These are phyloP conservation scores for Phyllotreta cruciferae DNA, from an alignment of 2,888 invertebrate genomes.

Conservation along the genomic window DNA sequence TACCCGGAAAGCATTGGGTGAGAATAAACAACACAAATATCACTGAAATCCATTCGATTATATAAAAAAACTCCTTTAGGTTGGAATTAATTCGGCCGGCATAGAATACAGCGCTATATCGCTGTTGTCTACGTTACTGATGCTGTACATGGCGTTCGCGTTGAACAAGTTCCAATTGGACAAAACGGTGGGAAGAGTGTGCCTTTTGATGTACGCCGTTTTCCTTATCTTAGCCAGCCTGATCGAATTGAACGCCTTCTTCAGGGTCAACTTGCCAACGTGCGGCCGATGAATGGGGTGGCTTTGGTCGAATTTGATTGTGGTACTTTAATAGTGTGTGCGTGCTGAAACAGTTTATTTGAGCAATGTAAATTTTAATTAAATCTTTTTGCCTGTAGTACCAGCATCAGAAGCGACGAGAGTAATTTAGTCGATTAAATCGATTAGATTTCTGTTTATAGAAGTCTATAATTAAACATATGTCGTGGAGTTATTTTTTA, in stretches of 20 bases:
- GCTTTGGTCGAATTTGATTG: neutral
- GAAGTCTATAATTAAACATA: too few relatives aligned
- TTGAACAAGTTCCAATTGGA: conserved; percentile 88
- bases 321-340: conserved; percentile 19
- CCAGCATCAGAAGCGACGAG: neutral
- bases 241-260: conserved; percentile 93
- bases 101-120: conserved; percentile 91
- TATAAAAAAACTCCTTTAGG: conserved; percentile 57
- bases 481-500: too few relatives aligned
- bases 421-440: neutral
- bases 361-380: conserved; percentile 8
- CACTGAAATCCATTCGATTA: neutral
- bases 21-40: conserved; percentile 43
- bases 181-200: conserved; percentile 83
- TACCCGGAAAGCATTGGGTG: conserved; percentile 80
- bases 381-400: neutral
- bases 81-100: conserved; percentile 89
- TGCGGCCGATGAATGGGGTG: conserved; percentile 60
- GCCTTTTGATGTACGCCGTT: conserved; percentile 85
- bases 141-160: conserved; percentile 84
- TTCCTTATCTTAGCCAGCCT: conserved; percentile 88
- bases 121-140: conserved; percentile 81
- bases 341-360: conserved; percentile 8
- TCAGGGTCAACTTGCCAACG: conserved; percentile 87
- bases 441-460: neutral